A percentile compares a stretch with the other conserved stretches of the same genome.
Evolutionary conservation across 1,140 invertebrate species (phyloP).

Genomic region (Microplitis mediator): DNA sequence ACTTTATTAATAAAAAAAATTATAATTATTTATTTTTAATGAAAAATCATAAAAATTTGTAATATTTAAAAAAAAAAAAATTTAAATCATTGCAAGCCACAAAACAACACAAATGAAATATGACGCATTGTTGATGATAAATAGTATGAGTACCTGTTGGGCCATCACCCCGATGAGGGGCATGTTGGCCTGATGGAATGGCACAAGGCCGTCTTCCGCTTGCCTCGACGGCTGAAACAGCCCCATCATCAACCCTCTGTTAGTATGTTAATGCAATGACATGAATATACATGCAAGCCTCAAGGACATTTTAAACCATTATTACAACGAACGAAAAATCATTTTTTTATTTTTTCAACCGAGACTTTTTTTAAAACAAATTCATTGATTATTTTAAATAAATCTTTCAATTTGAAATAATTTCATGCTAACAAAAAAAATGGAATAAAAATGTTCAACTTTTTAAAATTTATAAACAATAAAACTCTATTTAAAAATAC

Average conservation of each 20-base stretch:
- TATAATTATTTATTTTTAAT: not conserved
- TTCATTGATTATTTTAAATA: constrained; percentile 1
- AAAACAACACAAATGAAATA: constrained; percentile 52
- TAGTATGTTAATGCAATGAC: constrained; percentile 49
- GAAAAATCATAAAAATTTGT: not conserved
- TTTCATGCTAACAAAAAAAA: not conserved
- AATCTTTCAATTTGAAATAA: not conserved
- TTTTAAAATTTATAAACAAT: too few species aligned
- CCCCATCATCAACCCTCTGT: constrained; percentile 52
- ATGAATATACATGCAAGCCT: constrained; percentile 44
- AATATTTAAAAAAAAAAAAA: not conserved
- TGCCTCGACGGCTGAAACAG: constrained; percentile 63
- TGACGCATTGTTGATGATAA: constrained; percentile 39
- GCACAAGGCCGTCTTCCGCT: constrained; percentile 66
- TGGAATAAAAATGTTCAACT: not conserved
- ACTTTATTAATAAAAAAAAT: too few species aligned
- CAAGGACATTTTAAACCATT: constrained; percentile 32
- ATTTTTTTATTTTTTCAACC: not conserved
- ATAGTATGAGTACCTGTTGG: constrained; percentile 56
- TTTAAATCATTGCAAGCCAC: constrained; percentile 22
- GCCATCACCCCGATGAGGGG: constrained; percentile 59
- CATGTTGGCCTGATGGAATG: constrained; percentile 65
- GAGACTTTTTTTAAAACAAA: not conserved
- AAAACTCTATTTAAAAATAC: too few species aligned
- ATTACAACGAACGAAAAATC: constrained; percentile 3